Evolutionary conservation across 2,888 invertebrate species (phyloP).

Genomic region (Leptopterna dolabrata): DNA sequence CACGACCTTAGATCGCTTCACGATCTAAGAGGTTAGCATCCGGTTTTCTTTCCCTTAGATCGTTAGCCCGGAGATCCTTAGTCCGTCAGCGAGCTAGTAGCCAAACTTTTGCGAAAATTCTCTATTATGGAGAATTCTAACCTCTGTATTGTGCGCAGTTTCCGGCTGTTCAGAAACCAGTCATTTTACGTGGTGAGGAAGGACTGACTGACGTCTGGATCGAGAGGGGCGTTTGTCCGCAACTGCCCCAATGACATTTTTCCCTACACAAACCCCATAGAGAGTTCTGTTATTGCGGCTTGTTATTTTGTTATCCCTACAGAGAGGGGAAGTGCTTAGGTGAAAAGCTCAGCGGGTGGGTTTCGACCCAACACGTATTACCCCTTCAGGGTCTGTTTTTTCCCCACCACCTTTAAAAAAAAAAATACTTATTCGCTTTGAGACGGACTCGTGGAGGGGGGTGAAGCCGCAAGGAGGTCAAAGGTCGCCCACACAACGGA

Average conservation of each 20-base stretch:
- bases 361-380: not conserved
- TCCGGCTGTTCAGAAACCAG: not conserved
- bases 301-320: conserved; percentile 6
- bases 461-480: conserved; percentile 36
- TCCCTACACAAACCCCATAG: not conserved
- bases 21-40: too few species aligned
- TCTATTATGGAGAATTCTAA: not conserved
- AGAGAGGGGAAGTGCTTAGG: conserved; percentile 1
- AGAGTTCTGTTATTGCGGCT: conserved; percentile 37
- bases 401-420: not conserved
- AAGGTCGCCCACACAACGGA: conserved; percentile 50
- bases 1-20: too few species aligned
- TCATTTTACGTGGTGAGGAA: not conserved
- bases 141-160: not conserved
- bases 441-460: not conserved
- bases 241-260: not conserved
- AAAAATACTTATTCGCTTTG: not conserved
- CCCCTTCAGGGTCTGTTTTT: conserved; percentile 10
- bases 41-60: too few species aligned
- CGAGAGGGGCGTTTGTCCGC: not conserved
- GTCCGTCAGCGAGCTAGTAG: too few species aligned
- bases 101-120: too few species aligned
- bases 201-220: not conserved
- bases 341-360: conserved; percentile 15
- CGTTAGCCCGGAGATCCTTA: too few species aligned